These are phyloP conservation scores for Agriotes lineatus DNA, from an alignment of 2,888 invertebrate species.

Conservation along the genomic window DNA sequence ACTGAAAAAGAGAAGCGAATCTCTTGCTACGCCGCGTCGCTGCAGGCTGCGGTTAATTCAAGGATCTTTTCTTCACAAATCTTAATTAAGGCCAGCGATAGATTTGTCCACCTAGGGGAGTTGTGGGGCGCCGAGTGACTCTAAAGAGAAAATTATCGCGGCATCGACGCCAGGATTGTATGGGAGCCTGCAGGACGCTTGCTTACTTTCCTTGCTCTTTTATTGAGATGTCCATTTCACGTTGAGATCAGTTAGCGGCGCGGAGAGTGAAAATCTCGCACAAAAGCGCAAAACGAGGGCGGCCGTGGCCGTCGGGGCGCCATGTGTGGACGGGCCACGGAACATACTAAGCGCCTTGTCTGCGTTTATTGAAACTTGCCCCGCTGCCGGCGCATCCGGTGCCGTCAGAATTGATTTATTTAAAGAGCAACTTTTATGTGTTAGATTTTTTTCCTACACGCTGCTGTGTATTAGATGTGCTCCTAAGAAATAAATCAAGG, in stretches of 20 bases:
- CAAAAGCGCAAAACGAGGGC: constrained; percentile 22
- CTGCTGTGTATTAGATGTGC: background rate
- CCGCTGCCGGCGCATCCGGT: constrained; percentile 37
- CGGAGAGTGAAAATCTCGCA: constrained; percentile 23
- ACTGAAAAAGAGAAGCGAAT: background rate
- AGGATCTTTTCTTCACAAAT: background rate
- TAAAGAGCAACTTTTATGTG: constrained; percentile 36
- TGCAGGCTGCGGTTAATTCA: background rate
- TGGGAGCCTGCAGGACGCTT: background rate
- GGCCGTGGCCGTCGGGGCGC: constrained; percentile 12
- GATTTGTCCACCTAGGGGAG: constrained; percentile 17
- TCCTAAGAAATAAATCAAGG: background rate
- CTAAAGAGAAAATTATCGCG: constrained; percentile 18
- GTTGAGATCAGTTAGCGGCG: constrained; percentile 6
- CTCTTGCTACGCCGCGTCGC: background rate
- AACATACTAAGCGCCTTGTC: constrained; percentile 44
- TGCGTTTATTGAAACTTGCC: constrained; percentile 45
- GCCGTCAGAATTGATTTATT: constrained; percentile 44
- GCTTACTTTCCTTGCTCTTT: constrained; percentile 2
- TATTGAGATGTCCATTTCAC: constrained; percentile 19
- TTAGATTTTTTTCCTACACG: constrained; percentile 17
- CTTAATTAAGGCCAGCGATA: constrained; percentile 7
- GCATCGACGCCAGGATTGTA: background rate
- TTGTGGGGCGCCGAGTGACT: background rate
- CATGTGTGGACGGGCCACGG: constrained; percentile 40